Evolutionary conservation across 2,888 invertebrate species (phyloP), one percentile per base, ranked within the genome.

Genomic region (Saturnia japonica): DNA sequence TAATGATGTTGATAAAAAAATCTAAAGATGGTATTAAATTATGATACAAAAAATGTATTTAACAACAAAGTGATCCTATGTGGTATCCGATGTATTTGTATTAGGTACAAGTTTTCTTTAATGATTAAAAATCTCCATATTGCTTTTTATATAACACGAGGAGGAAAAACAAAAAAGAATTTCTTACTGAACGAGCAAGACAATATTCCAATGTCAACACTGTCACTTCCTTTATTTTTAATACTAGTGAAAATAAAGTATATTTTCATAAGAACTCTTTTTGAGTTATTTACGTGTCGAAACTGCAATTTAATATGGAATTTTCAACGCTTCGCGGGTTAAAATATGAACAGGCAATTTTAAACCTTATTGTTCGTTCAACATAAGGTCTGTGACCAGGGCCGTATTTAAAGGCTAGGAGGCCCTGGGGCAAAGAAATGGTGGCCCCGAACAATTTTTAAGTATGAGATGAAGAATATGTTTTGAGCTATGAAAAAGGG

Each of bases 81-180:
- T n/a, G n/a, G n/a, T n/a, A n/a, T n/a, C n/a, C n/a, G n/a, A n/a
- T n/a, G n/a, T n/a, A n/a, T n/a, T n/a, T n/a, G n/a, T n/a, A n/a
- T n/a, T n/a, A n/a, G n/a, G n/a, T n/a, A n/a, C n/a, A 6, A 34
- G 34, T 34, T 9, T 9, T 12, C 43, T 43, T 43, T 1, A 12
- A 43, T 43, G 9, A 43, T 43, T 43, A 54, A 54, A 54, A 54
- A 54, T 57, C 2, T 57, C 25, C 57, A 57, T 57, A 25, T 12
- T 19, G 47, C 14, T 25, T 16, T 40, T 40, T 62, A 40, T 19
- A 40, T 62, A 34, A 62, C 40, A n/a, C 40, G 34, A 40, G 19
- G 40, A 40, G n/a, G 64, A 40, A 64, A 28, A 64, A 64, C 40
- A 64, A 64, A 64, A 19, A n/a, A n/a, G 1, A 64, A 40, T 64